phyloP scores from a whole-genome alignment of 2,797 vertebrate species.

The Apodemus agrarius region DNA sequence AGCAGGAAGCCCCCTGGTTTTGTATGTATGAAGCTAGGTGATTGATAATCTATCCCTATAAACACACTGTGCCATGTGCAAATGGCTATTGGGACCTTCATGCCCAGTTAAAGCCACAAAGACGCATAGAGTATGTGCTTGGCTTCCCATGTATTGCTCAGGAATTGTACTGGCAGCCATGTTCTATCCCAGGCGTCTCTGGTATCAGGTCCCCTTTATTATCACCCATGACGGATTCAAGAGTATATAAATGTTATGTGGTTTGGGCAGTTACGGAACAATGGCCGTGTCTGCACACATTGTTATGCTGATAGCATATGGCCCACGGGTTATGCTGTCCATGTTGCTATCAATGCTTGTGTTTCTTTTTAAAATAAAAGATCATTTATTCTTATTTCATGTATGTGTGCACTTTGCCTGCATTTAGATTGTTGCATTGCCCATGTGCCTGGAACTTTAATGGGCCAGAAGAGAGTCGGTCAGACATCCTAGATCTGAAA shows the following conservation, averaged over 20 bases:
- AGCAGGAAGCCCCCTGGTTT: not conserved
- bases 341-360: not conserved
- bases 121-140: not conserved
- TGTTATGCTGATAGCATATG: not conserved
- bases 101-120: not conserved
- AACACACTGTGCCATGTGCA: not conserved
- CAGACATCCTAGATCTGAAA: not conserved
- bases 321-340: not conserved
- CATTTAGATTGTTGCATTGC: not conserved
- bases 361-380: not conserved
- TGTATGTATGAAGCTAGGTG: constrained; percentile 17
- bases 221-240: not conserved
- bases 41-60: constrained; percentile 4
- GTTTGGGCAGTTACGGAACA: not conserved
- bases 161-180: not conserved
- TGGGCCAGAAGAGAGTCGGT: not conserved
- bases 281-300: not conserved
- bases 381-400: not conserved
- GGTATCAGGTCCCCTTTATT: not conserved
- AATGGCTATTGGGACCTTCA: not conserved
- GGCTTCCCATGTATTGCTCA: not conserved
- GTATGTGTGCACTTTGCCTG: not conserved
- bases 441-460: not conserved
- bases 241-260: not conserved
- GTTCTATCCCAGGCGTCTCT: not conserved